A percentile compares a stretch with the other conserved stretches of the same genome.
These are phyloP conservation scores for Synergus itoensis DNA, from an alignment of 2,888 invertebrate genomes.

Conservation along the genomic window DNA sequence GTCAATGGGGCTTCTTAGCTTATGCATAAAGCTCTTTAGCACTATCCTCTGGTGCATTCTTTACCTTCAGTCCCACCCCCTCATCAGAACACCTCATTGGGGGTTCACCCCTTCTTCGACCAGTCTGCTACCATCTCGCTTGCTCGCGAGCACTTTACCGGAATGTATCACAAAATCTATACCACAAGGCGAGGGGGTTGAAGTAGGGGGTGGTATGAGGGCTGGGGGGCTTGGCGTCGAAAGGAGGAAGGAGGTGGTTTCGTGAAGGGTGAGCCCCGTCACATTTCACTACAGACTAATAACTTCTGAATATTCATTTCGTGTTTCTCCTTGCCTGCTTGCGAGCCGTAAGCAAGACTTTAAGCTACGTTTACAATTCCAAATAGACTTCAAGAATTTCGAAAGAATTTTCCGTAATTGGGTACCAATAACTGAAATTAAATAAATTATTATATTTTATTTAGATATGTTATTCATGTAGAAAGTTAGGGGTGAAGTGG, in stretches of 20 bases:
- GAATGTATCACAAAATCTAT: conserved; percentile 77
- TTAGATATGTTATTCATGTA: not conserved
- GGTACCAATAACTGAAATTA: not conserved
- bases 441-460: not conserved
- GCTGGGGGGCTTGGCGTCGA: conserved; percentile 62
- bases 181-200: conserved; percentile 60
- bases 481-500: not conserved
- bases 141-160: conserved; percentile 65
- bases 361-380: conserved; percentile 73
- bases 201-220: conserved; percentile 54
- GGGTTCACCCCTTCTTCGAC: conserved; percentile 69
- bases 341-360: conserved; percentile 71
- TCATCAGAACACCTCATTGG: conserved; percentile 60
- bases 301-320: conserved; percentile 78
- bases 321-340: conserved; percentile 76
- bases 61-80: conserved; percentile 52
- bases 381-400: not conserved
- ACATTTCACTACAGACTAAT: conserved; percentile 78
- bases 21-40: conserved; percentile 74
- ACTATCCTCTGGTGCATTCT: conserved; percentile 60
- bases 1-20: conserved; percentile 75
- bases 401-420: not conserved
- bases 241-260: conserved; percentile 64
- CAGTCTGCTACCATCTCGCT: conserved; percentile 61
- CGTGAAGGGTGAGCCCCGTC: conserved; percentile 76